Evolutionary conservation across 2,888 invertebrate genomes (phyloP).

Genomic region (Parelbella ahira): DNA sequence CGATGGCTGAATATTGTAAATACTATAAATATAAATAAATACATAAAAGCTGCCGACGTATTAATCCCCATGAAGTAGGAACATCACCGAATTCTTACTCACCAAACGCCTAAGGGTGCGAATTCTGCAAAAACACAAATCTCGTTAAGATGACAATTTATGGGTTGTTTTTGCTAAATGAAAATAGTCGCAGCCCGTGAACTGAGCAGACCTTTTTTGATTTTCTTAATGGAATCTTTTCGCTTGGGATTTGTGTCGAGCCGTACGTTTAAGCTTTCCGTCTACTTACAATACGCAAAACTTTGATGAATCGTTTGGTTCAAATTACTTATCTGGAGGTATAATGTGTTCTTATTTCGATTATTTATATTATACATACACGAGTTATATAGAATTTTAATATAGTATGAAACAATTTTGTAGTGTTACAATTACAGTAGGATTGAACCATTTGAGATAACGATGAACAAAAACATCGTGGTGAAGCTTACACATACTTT

Average conservation of each 20-base stretch:
- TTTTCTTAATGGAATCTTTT: conserved; percentile 80
- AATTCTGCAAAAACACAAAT: conserved; percentile 78
- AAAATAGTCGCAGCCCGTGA: conserved; percentile 76
- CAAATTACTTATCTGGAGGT: conserved; percentile 10
- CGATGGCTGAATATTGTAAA: no score
- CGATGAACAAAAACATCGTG: no score
- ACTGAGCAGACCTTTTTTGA: conserved; percentile 77
- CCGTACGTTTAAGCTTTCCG: conserved; percentile 63
- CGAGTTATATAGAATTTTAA: no score
- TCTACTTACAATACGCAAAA: conserved; percentile 49
- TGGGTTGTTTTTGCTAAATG: conserved; percentile 81
- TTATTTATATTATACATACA: no score
- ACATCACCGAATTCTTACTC: conserved; percentile 53
- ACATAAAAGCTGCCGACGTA: conserved; percentile 43
- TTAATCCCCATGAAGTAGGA: conserved; percentile 44
- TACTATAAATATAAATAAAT: conserved; percentile 9
- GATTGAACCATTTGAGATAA: no score
- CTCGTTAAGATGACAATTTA: conserved; percentile 81
- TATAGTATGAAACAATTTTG: no score
- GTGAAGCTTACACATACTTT: no score
- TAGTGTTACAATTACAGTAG: no score
- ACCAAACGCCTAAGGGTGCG: conserved; percentile 64
- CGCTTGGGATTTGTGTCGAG: conserved; percentile 75
- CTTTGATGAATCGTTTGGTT: conserved; percentile 10
- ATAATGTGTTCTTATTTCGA: no score